These are phyloP conservation scores for Dioctria linearis DNA, from an alignment of 2,888 invertebrate genomes.

Conservation along the genomic window DNA sequence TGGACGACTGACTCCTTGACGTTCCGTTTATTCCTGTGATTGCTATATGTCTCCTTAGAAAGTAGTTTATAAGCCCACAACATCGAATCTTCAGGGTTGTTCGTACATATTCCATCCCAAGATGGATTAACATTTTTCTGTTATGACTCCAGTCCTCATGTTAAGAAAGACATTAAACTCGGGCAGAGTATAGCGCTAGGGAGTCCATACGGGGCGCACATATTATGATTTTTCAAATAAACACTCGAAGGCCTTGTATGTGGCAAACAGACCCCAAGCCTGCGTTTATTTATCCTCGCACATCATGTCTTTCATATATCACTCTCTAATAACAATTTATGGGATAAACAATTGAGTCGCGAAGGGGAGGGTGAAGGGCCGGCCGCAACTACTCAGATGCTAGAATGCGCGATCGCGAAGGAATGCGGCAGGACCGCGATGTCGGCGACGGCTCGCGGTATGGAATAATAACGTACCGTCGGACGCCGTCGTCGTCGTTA, in stretches of 20 bases:
- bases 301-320: conserved; percentile 64
- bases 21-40: not conserved
- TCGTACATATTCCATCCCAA: conserved; percentile 1
- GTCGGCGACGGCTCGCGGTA: too few species aligned
- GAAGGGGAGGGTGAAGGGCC: conserved; percentile 35
- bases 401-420: conserved; percentile 8
- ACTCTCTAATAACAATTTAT: conserved; percentile 63
- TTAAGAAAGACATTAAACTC: conserved; percentile 46
- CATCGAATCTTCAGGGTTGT: not conserved
- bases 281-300: conserved; percentile 62
- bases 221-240: conserved; percentile 59
- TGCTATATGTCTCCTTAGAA: not conserved
- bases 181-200: conserved; percentile 43
- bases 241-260: conserved; percentile 43
- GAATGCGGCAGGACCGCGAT: conserved; percentile 17
- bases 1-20: not conserved
- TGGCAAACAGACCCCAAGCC: conserved; percentile 31
- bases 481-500: not conserved
- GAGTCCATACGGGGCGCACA: conserved; percentile 57
- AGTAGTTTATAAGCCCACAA: not conserved
- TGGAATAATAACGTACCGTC: not conserved
- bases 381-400: not conserved
- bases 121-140: conserved; percentile 51
- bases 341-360: conserved; percentile 62
- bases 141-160: conserved; percentile 44